These are phyloP conservation scores for Daboia siamensis DNA, from an alignment of 2,113 vertebrate genomes.

Conservation along the genomic window DNA sequence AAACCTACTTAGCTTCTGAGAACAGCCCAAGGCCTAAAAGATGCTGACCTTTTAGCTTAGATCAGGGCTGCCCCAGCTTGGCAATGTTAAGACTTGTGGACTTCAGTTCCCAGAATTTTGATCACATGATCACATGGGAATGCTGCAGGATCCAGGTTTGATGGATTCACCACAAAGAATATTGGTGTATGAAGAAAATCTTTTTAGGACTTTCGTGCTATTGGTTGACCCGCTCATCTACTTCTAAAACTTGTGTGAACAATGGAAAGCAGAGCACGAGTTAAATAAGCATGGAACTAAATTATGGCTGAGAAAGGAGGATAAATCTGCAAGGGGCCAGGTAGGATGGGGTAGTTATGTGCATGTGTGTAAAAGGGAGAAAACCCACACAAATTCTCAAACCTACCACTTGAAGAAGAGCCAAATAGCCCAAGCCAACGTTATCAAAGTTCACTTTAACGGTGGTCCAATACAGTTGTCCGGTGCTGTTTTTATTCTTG, in stretches of 20 bases:
- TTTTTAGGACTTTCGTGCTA: background rate
- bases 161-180: background rate
- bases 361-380: background rate
- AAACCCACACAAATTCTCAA: background rate
- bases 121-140: background rate
- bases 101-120: background rate
- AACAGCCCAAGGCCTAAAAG: background rate
- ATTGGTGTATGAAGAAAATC: background rate
- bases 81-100: background rate
- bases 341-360: background rate
- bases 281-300: background rate
- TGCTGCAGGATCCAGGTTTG: background rate
- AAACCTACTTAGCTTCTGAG: background rate
- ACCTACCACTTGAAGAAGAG: slow-evolving; percentile 96
- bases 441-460: slow-evolving; percentile 97
- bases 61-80: background rate
- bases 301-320: background rate
- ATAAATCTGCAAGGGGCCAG: background rate
- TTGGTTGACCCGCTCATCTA: background rate
- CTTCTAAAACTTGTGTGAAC: background rate
- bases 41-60: background rate
- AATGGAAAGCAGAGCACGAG: background rate
- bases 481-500: slow-evolving; percentile 68
- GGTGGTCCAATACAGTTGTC: slow-evolving; percentile 86
- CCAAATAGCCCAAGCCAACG: slow-evolving; percentile 90